Conservation (phyloP, 2,797 vertebrate species). For the Syncerus caffer region DNA sequence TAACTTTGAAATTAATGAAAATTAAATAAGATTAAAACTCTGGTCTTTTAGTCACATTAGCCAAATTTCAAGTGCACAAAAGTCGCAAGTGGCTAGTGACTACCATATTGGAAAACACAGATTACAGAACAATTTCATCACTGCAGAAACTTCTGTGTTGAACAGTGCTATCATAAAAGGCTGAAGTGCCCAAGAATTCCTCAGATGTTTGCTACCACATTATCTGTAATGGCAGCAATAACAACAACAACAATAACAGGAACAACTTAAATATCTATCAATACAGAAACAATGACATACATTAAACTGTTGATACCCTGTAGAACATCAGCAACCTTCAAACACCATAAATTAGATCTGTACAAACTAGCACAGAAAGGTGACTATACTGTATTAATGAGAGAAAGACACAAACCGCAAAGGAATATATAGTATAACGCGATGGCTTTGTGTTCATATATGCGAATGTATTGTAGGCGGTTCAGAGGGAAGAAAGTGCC, state of each 20-base stretch:
- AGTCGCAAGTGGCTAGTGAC: background rate
- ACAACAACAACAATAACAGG: background rate
- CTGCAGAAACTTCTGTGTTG: background rate
- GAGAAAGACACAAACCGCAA: background rate
- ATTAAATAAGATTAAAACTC: conserved; percentile 19
- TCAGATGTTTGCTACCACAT: background rate
- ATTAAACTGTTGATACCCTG: background rate
- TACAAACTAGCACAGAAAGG: background rate
- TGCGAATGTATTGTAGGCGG: background rate
- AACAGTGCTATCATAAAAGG: background rate
- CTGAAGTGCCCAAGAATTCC: background rate
- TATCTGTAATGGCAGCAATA: background rate
- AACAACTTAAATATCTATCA: background rate
- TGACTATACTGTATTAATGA: background rate
- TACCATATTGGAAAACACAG: background rate
- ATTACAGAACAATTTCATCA: background rate
- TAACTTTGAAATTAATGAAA: background rate
- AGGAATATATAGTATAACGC: background rate
- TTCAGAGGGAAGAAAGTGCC: too few species aligned
- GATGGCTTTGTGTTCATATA: background rate
- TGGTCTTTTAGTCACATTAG: background rate
- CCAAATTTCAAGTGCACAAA: background rate
- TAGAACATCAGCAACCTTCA: background rate
- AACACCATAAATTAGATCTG: background rate
- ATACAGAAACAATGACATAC: background rate